Evolutionary conservation across 2,113 vertebrate genomes (phyloP).

Genomic region (Amblyopsis rosae): DNA sequence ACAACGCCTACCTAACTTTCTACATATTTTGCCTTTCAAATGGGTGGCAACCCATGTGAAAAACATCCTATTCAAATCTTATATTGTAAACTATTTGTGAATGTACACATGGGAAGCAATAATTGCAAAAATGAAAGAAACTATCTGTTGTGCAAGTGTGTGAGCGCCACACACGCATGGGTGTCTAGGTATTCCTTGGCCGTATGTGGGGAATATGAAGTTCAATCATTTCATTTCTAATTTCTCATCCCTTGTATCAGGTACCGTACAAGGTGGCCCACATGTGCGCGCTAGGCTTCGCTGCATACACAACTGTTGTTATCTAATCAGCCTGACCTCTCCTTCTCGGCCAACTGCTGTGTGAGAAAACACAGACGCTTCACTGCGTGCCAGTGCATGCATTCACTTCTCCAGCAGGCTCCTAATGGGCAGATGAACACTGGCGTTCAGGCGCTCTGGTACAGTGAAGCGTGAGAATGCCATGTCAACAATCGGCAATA

Average conservation of each 20-base stretch:
- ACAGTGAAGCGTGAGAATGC: background rate
- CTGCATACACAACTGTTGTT: constrained; percentile 49
- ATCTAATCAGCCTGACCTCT: constrained; percentile 72
- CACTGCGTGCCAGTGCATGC: constrained; percentile 29
- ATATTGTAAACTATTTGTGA: too few species aligned
- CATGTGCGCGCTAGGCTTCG: constrained; percentile 45
- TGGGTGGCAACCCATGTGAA: too few species aligned
- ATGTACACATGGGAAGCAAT: too few species aligned
- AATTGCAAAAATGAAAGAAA: too few species aligned
- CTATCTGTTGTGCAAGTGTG: too few species aligned
- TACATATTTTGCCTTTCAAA: too few species aligned
- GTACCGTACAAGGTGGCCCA: constrained; percentile 28
- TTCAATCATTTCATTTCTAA: background rate
- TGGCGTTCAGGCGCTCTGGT: background rate
- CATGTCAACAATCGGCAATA: background rate
- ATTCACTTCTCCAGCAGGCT: constrained; percentile 13
- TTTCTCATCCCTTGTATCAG: constrained; percentile 19
- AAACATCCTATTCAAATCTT: too few species aligned
- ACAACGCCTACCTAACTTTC: background rate
- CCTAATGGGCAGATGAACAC: constrained; percentile 7
- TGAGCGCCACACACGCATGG: background rate
- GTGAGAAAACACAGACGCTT: constrained; percentile 64
- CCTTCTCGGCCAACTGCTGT: constrained; percentile 34
- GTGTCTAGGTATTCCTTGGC: background rate
- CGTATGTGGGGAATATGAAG: constrained; percentile 1